These are phyloP conservation scores for Odobenus rosmarus DNA, from an alignment of 2,113 vertebrate species.

Conservation along the genomic window DNA sequence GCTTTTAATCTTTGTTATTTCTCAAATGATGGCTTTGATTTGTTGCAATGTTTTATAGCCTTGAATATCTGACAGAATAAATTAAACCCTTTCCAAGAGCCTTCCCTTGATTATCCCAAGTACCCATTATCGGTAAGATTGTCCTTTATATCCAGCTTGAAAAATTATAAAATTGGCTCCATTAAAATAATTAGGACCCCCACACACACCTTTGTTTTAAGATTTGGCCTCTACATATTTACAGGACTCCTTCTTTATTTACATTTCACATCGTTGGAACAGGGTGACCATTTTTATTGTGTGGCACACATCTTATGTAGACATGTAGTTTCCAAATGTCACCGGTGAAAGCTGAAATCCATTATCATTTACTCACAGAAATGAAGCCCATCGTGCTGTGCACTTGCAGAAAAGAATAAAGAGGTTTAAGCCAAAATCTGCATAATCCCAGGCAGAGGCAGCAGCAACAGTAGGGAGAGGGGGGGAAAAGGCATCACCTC, in stretches of 20 bases:
- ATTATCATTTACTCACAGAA: constrained; percentile 58
- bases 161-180: constrained; percentile 58
- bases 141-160: constrained; percentile 31
- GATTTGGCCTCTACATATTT: constrained; percentile 27
- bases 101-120: constrained; percentile 44
- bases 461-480: neutral
- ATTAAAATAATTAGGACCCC: constrained; percentile 61
- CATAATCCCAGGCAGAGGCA: constrained; percentile 65
- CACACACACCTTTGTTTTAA: constrained; percentile 18
- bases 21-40: constrained; percentile 51
- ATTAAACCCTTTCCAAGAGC: constrained; percentile 37
- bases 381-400: constrained; percentile 34
- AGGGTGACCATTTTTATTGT: constrained; percentile 14
- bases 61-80: constrained; percentile 59
- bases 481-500: neutral
- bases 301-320: constrained; percentile 5
- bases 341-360: constrained; percentile 54
- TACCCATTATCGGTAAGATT: constrained; percentile 22
- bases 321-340: constrained; percentile 51
- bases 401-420: constrained; percentile 66
- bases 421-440: constrained; percentile 63
- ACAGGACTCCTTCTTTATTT: constrained; percentile 53
- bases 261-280: neutral
- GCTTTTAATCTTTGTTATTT: constrained; percentile 48
- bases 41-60: constrained; percentile 49